Percentiles rank a stretch among this genome's conserved stretches.
Conservation (phyloP, 2,888 invertebrate species). For the Nomada hirtipes region DNA sequence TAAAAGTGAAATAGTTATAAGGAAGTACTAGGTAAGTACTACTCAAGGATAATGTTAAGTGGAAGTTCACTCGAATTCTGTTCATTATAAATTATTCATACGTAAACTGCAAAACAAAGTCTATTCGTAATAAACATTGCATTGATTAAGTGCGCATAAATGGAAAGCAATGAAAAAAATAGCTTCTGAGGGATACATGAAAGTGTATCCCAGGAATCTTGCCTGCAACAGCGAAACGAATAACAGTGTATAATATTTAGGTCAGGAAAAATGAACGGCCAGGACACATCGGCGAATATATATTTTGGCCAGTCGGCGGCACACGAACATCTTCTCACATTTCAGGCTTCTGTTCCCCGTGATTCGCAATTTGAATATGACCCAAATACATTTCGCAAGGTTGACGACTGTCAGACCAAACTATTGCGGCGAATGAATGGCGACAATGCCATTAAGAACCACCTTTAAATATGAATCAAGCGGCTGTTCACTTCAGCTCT, state of each 20-base stretch:
- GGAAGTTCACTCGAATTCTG: too few species aligned
- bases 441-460: constrained; percentile 38
- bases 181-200: not conserved
- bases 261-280: constrained; percentile 13
- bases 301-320: constrained; percentile 16
- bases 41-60: too few species aligned
- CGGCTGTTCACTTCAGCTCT: constrained; percentile 41
- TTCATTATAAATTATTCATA: too few species aligned
- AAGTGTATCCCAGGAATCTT: constrained; percentile 3
- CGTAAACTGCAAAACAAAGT: too few species aligned
- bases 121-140: too few species aligned
- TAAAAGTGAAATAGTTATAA: too few species aligned
- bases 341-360: not conserved
- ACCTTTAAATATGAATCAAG: constrained; percentile 55
- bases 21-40: too few species aligned
- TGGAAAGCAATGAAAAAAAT: not conserved
- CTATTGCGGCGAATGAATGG: constrained; percentile 11
- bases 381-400: constrained; percentile 17
- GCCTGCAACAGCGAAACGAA: constrained; percentile 5
- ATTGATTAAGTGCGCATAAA: too few species aligned
- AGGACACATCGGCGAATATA: not conserved
- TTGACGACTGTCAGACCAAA: constrained; percentile 21
- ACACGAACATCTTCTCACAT: constrained; percentile 6
- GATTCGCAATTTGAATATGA: constrained; percentile 18
- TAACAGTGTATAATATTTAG: constrained; percentile 2